Evolutionary conservation across 2,797 vertebrate genomes (phyloP), one percentile per base, ranked within the genome.

Genomic region (Morus bassanus): DNA sequence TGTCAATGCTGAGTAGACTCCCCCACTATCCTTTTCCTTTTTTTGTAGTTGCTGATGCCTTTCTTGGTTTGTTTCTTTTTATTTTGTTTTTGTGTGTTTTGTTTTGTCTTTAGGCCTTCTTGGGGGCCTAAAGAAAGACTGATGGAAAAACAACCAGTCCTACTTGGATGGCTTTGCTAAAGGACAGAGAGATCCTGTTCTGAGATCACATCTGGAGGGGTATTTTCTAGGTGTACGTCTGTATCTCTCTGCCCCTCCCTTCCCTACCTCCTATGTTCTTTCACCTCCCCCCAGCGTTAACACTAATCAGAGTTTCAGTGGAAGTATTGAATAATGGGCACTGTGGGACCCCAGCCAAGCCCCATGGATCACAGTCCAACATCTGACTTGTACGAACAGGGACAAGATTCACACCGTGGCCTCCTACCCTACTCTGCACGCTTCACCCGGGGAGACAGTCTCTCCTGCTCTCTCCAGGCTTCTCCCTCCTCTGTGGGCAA

Each of bases 41-140:
- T 78, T 78, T 35, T 80, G 54, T 41, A 63, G 39, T 33, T 41
- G 11, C 43, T 70, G 89, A 24, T 75, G 87, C 61, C 64, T 88
- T 81, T 78, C 59, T 89, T 73, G 84, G 28, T 80, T 85, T 24
- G 54, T 76, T 94, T 83, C 85, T 56, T n/a, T 63, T 21, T 57
- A 4, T 57, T 84, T 88, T 93, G 70, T 28, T 39, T 65, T 7
- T 60, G 8, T 31, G 12, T 48, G 53, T 48, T 85, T 92, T 88
- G 81, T 60, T 94, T 93, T 92, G 63, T 76, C 76, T 64, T 41
- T 8, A 69, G 84, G 57, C 86, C 63, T 69, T 67, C 65, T 59
- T 54, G 56, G 80, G 86, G 48, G 84, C 86, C 77, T 60, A 24
- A 35, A 72, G 72, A 53, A 75, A 48, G 60, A 53, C 37, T 46